Conservation (phyloP, 2,797 vertebrate species). For the Tenualosa thibaudeaui region DNA sequence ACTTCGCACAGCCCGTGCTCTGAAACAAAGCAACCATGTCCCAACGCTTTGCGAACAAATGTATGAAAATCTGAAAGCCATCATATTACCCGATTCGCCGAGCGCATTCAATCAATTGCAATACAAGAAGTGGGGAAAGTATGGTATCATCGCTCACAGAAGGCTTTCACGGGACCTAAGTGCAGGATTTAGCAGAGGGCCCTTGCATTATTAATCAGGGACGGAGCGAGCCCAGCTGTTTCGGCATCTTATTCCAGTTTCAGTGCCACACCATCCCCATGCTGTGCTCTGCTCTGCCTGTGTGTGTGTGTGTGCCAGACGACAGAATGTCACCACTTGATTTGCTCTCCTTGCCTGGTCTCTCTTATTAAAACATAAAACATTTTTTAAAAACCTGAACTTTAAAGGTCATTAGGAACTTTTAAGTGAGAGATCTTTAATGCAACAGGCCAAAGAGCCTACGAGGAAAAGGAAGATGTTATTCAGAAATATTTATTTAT, state of each 20-base stretch:
- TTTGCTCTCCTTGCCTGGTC: background rate
- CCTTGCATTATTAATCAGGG: conserved; percentile 70
- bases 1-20: background rate
- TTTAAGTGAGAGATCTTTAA: background rate
- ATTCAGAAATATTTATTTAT: background rate
- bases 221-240: conserved; percentile 63
- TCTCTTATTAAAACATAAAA: conserved; percentile 28
- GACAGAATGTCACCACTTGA: conserved; percentile 1
- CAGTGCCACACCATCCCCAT: conserved; percentile 10
- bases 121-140: background rate
- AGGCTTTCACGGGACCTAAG: conserved; percentile 32
- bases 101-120: background rate
- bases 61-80: background rate
- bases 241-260: conserved; percentile 60
- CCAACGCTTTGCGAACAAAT: background rate
- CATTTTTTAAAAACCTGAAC: conserved; percentile 29
- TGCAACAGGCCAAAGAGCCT: background rate
- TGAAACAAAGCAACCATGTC: background rate
- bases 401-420: background rate
- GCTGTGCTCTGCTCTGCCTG: background rate
- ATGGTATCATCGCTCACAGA: conserved; percentile 37
- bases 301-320: background rate
- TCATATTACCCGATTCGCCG: background rate
- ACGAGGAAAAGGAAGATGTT: background rate
- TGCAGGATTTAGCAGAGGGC: conserved; percentile 52